Evolutionary conservation across 2,888 invertebrate genomes (phyloP), one percentile per base, ranked within the genome.

Genomic region (Eristalis tenax): DNA sequence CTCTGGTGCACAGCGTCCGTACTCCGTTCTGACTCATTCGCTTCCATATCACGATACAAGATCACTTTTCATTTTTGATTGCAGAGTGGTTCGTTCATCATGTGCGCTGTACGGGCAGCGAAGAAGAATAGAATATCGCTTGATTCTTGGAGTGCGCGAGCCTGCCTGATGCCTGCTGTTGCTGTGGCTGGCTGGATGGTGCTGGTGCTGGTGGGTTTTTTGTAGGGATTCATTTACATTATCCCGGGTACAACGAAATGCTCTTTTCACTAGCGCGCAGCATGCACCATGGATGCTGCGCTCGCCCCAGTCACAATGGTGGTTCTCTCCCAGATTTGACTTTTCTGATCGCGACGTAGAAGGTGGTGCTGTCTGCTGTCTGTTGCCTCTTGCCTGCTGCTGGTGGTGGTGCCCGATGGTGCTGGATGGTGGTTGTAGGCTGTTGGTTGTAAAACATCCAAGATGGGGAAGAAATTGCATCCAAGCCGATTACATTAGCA

Each of bases 161-260:
- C 38, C 38, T 23, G 15, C 56, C n/a, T 57, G 38, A 23, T 50
- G 43, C 22, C 61, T 71, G 71, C 70, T 35, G 38, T 10, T 38
- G 38, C 1, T 38, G 11, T 13, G 13, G 11, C 13, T 65, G 43
- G 50, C 5, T 4, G 56, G 64, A 11, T 75, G 35, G 15, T 56
- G 43, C 23, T 59, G 59, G 59, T 26, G 59, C 22, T 59, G 26
- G 63, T 65, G 15, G 18, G 10, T 50, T 50, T 50, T 18, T 56
- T 63, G 59, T 87, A 87, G 82, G 89, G 88, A 89, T 88, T 89
- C 87, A 88, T 89, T 89, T 89, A 88, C 88, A 89, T 89, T 89
- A 89, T 89, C 86, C 89, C 66, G 18, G 80, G 88, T 89, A 89
- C 89, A 89, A 80, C 88, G 88, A 89, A 89, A 89, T 89, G 89